Conservation (phyloP, 2,888 invertebrate species). For the Cerastoderma edule region DNA sequence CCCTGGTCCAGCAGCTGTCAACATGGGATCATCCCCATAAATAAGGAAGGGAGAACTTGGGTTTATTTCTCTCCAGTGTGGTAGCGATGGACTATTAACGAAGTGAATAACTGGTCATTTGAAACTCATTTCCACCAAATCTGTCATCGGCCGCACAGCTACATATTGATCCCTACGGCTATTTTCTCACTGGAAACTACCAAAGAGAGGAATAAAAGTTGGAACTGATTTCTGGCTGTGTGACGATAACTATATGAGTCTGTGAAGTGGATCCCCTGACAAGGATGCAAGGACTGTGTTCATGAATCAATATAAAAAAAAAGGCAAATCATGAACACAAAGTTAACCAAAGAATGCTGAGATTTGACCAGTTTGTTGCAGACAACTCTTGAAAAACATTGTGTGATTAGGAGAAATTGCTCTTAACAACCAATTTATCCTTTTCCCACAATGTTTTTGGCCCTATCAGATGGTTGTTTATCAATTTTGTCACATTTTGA, state of each 20-base stretch:
- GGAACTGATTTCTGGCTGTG: too few species aligned
- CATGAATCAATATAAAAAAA: too few species aligned
- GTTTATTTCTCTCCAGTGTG: conserved; percentile 21
- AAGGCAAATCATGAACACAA: too few species aligned
- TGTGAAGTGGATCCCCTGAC: too few species aligned
- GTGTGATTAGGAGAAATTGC: conserved; percentile 1
- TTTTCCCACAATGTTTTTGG: background rate
- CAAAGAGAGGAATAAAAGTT: too few species aligned
- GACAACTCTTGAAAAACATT: background rate
- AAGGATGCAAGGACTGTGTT: too few species aligned
- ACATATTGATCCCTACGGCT: conserved; percentile 12
- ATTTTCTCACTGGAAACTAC: too few species aligned
- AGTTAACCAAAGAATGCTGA: too few species aligned
- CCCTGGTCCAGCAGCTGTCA: conserved; percentile 10
- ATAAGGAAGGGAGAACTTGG: conserved; percentile 13
- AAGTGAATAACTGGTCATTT: conserved; percentile 28
- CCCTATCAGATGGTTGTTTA: background rate
- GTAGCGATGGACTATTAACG: conserved; percentile 13
- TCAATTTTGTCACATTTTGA: background rate
- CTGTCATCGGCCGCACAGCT: conserved; percentile 10
- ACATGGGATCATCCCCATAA: conserved; percentile 7
- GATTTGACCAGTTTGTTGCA: background rate
- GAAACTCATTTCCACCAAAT: conserved; percentile 19
- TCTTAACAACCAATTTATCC: conserved; percentile 2
- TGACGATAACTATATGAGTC: too few species aligned